phyloP scores from a whole-genome alignment of 2,113 vertebrate species.

The Bubo bubo region DNA sequence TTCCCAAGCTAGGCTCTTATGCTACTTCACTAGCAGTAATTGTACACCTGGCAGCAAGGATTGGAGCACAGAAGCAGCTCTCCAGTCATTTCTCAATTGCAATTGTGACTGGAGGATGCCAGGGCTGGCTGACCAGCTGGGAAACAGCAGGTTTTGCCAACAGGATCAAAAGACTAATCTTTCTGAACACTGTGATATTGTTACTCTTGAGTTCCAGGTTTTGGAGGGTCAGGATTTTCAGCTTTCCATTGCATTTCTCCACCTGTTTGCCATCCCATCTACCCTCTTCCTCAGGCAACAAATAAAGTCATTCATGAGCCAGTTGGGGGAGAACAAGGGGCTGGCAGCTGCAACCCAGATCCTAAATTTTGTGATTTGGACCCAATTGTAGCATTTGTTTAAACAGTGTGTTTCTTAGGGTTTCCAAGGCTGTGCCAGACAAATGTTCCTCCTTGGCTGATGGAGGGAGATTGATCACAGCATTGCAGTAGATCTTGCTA shows the following conservation, averaged over 20 bases:
- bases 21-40: not conserved
- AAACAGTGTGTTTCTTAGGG: not conserved
- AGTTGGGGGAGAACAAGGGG: not conserved
- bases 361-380: not conserved
- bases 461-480: not conserved
- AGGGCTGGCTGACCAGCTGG: conserved; percentile 30
- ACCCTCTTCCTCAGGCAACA: not conserved
- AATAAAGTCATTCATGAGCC: not conserved
- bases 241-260: not conserved
- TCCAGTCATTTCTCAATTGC: conserved; percentile 1
- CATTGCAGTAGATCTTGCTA: not conserved
- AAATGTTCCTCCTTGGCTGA: not conserved
- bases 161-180: conserved; percentile 29
- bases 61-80: not conserved
- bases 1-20: not conserved
- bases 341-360: not conserved
- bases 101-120: not conserved
- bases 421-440: not conserved
- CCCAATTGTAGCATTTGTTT: not conserved
- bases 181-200: not conserved
- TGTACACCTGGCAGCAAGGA: conserved; percentile 29
- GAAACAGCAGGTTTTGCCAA: conserved; percentile 8
- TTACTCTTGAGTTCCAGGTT: not conserved
- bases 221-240: not conserved
- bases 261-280: not conserved